Conservation (phyloP, 2,113 vertebrate species). For the Neopipo cinnamomea region DNA sequence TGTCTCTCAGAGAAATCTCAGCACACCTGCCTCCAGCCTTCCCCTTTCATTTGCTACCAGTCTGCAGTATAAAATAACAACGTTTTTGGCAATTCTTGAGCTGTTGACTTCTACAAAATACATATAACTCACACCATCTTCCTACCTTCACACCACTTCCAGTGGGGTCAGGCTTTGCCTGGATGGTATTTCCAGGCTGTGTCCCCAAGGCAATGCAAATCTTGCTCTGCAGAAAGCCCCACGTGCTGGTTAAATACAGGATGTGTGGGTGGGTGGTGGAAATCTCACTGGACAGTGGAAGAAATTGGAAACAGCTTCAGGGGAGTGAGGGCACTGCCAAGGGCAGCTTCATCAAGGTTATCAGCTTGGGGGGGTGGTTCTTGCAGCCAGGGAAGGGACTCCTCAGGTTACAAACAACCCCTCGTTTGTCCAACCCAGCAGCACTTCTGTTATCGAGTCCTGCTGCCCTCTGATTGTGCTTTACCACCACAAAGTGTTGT, state of each 20-base stretch:
- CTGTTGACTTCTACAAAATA: background rate
- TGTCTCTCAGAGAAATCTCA: background rate
- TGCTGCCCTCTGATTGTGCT: background rate
- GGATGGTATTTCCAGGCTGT: rapidly evolving
- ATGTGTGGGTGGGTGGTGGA: background rate
- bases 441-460: background rate
- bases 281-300: background rate
- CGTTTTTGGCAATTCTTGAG: background rate
- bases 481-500: background rate
- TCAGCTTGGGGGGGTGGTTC: background rate
- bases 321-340: background rate
- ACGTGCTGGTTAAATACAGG: background rate
- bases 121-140: background rate
- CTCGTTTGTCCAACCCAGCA: background rate
- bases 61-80: background rate
- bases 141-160: rapidly evolving
- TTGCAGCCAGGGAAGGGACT: background rate
- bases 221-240: background rate
- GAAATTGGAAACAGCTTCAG: background rate
- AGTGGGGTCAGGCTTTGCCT: rapidly evolving
- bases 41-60: background rate
- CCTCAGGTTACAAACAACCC: too few species aligned
- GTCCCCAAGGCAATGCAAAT: background rate
- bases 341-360: background rate
- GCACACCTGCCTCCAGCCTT: background rate